Percentiles rank a stretch among this genome's conserved stretches.
phyloP scores from a whole-genome alignment of 2,888 invertebrate species.

The Amiota communis region DNA sequence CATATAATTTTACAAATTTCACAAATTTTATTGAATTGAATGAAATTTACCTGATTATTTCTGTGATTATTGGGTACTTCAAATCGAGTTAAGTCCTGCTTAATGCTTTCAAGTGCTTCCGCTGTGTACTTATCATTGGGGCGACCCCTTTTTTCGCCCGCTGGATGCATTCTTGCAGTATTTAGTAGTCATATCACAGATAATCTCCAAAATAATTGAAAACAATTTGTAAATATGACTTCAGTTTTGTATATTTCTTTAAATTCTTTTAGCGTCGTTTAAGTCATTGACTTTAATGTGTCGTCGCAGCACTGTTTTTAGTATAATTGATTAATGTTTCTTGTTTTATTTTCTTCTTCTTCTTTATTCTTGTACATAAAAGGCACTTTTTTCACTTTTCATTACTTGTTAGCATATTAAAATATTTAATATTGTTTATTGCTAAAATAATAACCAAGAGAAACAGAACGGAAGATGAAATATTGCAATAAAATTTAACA shows the following conservation, averaged over 20 bases:
- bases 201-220: slow-evolving; percentile 30
- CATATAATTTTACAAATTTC: background rate
- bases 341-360: background rate
- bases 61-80: slow-evolving; percentile 73
- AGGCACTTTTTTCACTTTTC: no score
- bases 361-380: no score
- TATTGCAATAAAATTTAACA: no score
- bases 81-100: slow-evolving; percentile 73
- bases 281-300: no score
- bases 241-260: no score
- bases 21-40: background rate
- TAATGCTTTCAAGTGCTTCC: slow-evolving; percentile 73
- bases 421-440: no score
- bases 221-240: no score
- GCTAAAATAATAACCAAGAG: no score
- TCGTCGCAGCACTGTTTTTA: no score
- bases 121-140: slow-evolving; percentile 74
- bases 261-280: no score
- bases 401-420: no score
- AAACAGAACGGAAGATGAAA: no score
- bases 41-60: slow-evolving; percentile 69
- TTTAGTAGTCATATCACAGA: slow-evolving; percentile 73
- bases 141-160: slow-evolving; percentile 74
- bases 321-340: background rate
- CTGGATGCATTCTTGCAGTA: slow-evolving; percentile 74